Conservation (phyloP, 2,888 invertebrate genomes). For the Tenthredo mesomela region DNA sequence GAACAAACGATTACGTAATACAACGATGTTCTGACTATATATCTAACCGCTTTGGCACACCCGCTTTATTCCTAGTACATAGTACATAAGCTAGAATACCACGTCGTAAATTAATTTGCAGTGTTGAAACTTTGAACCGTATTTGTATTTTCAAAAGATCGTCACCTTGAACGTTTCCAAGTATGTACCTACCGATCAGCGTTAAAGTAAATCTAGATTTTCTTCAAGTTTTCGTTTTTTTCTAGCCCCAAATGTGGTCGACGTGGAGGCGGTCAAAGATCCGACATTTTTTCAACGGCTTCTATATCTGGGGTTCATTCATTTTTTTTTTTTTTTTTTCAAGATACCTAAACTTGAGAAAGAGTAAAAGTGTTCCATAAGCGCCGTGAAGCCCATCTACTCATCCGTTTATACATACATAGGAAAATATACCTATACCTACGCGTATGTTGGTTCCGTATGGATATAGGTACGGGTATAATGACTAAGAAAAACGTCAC, state of each 20-base stretch:
- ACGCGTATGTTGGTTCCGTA: not conserved
- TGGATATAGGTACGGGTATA: not conserved
- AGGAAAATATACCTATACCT: not conserved
- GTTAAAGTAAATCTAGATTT: not conserved
- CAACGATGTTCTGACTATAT: not conserved
- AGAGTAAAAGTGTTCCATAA: constrained; percentile 24
- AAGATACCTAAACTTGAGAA: not conserved
- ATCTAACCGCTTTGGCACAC: constrained; percentile 2
- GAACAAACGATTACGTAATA: constrained; percentile 10
- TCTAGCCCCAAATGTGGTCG: not conserved
- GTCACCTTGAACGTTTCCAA: not conserved
- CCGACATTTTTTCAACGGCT: not conserved
- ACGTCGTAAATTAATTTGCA: constrained; percentile 11
- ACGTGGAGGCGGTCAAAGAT: constrained; percentile 15
- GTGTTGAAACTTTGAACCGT: not conserved
- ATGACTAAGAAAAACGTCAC: constrained; percentile 50
- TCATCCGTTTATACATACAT: not conserved
- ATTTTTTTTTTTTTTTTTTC: constrained; percentile 23
- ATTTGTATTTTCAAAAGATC: not conserved
- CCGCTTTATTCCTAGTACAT: not conserved
- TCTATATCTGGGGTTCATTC: constrained; percentile 11
- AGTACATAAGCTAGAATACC: not conserved
- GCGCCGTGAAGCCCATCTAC: not conserved
- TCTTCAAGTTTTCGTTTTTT: not conserved
- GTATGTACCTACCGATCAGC: not conserved